Evolutionary conservation across 2,888 invertebrate genomes (phyloP).

Genomic region (Dichetophora obliterata): DNA sequence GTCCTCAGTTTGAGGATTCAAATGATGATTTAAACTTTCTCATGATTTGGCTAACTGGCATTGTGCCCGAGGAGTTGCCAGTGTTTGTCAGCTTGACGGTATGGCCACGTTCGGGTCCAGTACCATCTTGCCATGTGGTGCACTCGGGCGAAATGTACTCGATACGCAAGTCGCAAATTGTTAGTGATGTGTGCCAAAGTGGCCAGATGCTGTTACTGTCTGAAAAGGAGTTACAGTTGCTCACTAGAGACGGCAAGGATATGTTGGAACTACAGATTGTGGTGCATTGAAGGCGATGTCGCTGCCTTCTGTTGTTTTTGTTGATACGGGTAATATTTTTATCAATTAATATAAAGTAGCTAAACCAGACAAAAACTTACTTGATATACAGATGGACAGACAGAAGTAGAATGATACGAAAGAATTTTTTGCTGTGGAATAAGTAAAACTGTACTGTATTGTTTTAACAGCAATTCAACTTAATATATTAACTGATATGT

Average conservation of each 20-base stretch:
- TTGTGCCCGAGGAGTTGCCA: constrained; percentile 53
- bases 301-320: no score
- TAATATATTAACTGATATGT: no score
- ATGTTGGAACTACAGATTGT: constrained; percentile 58
- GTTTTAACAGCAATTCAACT: no score
- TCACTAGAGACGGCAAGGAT: constrained; percentile 56
- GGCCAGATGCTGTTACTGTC: constrained; percentile 57
- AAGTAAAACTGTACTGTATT: no score
- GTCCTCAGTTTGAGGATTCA: not conserved
- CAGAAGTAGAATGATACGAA: no score
- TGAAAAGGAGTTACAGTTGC: constrained; percentile 48
- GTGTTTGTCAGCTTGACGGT: constrained; percentile 57
- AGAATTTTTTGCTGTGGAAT: no score
- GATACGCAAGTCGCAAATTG: constrained; percentile 54
- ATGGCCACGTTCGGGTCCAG: constrained; percentile 53
- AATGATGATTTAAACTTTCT: constrained; percentile 48
- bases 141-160: constrained; percentile 60
- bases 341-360: no score
- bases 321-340: no score
- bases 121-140: constrained; percentile 55
- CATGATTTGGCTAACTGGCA: constrained; percentile 63
- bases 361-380: no score
- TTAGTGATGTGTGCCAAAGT: constrained; percentile 53
- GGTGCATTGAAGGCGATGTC: constrained; percentile 47
- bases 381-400: no score